phyloP scores from a whole-genome alignment of 1,140 invertebrate genomes.

The Forficula auricularia region DNA sequence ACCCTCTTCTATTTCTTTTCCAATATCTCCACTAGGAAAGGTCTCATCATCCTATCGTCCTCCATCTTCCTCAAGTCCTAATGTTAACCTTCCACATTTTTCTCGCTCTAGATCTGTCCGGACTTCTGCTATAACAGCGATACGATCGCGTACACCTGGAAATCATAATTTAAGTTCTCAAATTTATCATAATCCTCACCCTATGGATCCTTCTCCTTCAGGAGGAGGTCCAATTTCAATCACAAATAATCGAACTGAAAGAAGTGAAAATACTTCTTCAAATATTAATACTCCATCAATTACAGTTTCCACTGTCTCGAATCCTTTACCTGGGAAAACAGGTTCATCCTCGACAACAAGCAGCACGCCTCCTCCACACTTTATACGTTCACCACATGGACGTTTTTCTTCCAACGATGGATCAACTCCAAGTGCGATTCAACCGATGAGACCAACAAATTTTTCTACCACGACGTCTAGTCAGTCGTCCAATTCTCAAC shows the following conservation, averaged over 20 bases:
- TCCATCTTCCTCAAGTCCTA: conserved; percentile 9
- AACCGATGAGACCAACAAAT: neutral
- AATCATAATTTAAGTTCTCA: conserved; percentile 15
- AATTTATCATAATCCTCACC: conserved; percentile 30
- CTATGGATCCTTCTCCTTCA: conserved; percentile 35
- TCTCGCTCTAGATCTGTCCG: neutral
- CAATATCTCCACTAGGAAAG: conserved; percentile 24
- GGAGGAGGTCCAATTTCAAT: conserved; percentile 32
- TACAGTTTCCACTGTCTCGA: too few relatives aligned
- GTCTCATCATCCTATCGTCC: conserved; percentile 29
- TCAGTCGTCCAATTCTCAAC: conserved; percentile 25
- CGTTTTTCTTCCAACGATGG: neutral
- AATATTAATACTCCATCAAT: neutral
- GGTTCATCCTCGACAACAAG: neutral
- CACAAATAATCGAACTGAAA: neutral
- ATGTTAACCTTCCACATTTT: neutral
- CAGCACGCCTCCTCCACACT: conserved; percentile 9
- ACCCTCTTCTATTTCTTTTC: conserved; percentile 1
- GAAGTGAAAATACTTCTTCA: neutral
- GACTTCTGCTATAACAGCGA: conserved; percentile 17
- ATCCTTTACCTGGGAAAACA: conserved; percentile 2
- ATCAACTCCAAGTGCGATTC: neutral
- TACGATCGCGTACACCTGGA: conserved; percentile 25
- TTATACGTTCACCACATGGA: conserved; percentile 1
- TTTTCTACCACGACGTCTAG: neutral